Conservation (phyloP, 2,888 invertebrate species). For the Gortyna flavago region DNA sequence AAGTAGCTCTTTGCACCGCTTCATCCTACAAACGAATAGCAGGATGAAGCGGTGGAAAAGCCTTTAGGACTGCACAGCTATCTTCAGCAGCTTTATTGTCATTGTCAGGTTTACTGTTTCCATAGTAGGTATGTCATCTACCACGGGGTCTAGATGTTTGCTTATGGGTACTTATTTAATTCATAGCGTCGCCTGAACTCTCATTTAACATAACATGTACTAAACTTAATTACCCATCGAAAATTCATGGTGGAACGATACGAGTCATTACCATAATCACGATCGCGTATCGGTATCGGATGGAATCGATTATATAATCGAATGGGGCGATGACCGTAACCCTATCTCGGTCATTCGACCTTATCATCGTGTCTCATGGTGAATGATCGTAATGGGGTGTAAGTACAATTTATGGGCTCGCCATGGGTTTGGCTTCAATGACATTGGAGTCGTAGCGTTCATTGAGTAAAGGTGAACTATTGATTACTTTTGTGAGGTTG, state of each 20-base stretch:
- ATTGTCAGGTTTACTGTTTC: not conserved
- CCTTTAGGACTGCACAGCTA: not conserved
- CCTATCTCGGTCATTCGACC: constrained; percentile 43
- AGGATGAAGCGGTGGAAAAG: not conserved
- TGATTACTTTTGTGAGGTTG: not conserved
- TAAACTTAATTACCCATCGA: constrained; percentile 56
- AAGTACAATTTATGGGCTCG: constrained; percentile 48
- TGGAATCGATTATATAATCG: constrained; percentile 53
- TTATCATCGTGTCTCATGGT: constrained; percentile 57
- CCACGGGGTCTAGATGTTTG: not conserved
- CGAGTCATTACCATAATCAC: constrained; percentile 59
- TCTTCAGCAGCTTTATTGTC: not conserved
- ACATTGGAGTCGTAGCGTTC: not conserved
- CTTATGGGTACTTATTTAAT: not conserved
- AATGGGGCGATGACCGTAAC: constrained; percentile 53
- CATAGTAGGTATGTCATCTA: not conserved
- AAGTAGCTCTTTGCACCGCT: not conserved
- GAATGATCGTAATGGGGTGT: constrained; percentile 55
- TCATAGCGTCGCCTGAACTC: not conserved
- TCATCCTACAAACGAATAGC: not conserved
- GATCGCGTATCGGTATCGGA: constrained; percentile 46
- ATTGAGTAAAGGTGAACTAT: constrained; percentile 19
- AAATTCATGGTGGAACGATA: constrained; percentile 52
- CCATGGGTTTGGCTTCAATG: constrained; percentile 27
- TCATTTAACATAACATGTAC: constrained; percentile 38